Percentiles rank a stretch among this genome's conserved stretches.
These are phyloP conservation scores for Rhabdophis nuchalis DNA, from an alignment of 2,797 vertebrate genomes.

Conservation along the genomic window DNA sequence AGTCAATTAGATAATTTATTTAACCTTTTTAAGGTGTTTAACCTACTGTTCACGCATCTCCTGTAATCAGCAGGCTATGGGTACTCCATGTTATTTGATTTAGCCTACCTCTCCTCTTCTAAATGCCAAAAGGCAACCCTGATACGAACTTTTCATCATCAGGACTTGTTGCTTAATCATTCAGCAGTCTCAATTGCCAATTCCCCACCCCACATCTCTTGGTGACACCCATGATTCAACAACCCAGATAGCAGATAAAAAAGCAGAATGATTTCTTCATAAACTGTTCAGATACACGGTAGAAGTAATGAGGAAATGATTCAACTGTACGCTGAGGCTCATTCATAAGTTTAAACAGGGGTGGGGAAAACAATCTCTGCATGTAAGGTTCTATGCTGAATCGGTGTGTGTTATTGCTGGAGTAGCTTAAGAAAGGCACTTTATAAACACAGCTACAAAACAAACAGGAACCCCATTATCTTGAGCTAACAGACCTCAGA, in stretches of 20 bases:
- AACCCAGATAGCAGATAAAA: not conserved
- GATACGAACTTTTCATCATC: not conserved
- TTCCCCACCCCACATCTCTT: not conserved
- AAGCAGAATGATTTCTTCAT: not conserved
- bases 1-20: not conserved
- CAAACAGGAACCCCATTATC: not conserved
- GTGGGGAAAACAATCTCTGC: not conserved
- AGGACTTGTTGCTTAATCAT: not conserved
- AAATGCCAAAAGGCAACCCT: not conserved
- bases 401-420: not conserved
- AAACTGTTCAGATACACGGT: not conserved
- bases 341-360: not conserved
- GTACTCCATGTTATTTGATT: not conserved
- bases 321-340: not conserved
- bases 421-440: conserved; percentile 1
- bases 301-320: accelerated
- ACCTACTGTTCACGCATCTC: not conserved
- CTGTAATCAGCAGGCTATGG: not conserved
- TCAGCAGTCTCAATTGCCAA: not conserved
- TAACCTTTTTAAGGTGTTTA: not conserved
- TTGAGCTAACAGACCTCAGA: not conserved
- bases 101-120: not conserved
- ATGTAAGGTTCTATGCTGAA: accelerated
- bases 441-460: not conserved
- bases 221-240: not conserved